phyloP scores from a whole-genome alignment of 1,140 invertebrate species.

The Sminthurinus signatus region DNA sequence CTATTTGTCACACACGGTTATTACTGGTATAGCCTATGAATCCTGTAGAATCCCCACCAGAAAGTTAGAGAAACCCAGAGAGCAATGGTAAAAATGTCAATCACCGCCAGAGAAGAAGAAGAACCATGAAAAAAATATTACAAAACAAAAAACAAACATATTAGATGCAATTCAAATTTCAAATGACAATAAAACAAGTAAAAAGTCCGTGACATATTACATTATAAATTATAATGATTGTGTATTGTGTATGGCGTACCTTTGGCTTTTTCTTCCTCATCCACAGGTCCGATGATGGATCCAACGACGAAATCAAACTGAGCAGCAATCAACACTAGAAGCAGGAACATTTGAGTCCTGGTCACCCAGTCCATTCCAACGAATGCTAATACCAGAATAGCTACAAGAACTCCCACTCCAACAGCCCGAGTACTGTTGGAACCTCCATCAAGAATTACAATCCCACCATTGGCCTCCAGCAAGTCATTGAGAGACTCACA shows the following conservation, averaged over 20 bases:
- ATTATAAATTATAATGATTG: too few relatives aligned
- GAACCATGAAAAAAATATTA: too few relatives aligned
- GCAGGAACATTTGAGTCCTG: conserved; percentile 53
- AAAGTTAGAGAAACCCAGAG: too few relatives aligned
- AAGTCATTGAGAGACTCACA: conserved; percentile 55
- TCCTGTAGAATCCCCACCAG: too few relatives aligned
- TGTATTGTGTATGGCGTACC: too few relatives aligned
- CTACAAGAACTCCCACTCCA: conserved; percentile 44
- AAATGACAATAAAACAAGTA: too few relatives aligned
- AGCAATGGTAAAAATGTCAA: too few relatives aligned
- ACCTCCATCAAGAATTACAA: conserved; percentile 45
- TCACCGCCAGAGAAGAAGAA: too few relatives aligned
- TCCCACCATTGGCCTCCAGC: conserved; percentile 39
- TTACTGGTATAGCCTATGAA: conserved; percentile 54
- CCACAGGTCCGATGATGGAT: conserved; percentile 52
- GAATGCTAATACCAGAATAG: conserved; percentile 48
- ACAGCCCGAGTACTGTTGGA: conserved; percentile 48
- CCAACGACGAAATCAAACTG: conserved; percentile 57
- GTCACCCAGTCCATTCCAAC: conserved; percentile 52
- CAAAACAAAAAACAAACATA: too few relatives aligned
- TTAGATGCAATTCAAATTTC: too few relatives aligned
- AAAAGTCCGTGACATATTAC: too few relatives aligned
- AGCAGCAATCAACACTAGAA: conserved; percentile 54
- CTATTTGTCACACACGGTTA: too few relatives aligned
- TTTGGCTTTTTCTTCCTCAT: conserved; percentile 47